Evolutionary conservation across 2,888 invertebrate genomes (phyloP).

Genomic region (Drosophila gaucha): DNA sequence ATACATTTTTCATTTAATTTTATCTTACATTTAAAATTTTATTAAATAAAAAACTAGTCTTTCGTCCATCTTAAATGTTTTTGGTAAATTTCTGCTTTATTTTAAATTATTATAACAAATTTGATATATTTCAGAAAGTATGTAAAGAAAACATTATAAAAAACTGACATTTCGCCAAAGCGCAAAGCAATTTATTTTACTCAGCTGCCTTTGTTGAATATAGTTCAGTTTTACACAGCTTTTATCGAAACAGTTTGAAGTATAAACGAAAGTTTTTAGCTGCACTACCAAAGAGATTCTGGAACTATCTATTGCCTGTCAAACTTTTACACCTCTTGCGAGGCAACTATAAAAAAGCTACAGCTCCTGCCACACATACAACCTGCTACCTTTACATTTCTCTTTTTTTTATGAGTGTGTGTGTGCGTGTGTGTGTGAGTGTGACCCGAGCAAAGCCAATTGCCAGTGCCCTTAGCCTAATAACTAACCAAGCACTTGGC

Average conservation of each 20-base stretch:
- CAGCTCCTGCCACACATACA: constrained; percentile 14
- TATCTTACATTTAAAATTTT: no score
- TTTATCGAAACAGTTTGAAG: constrained; percentile 6
- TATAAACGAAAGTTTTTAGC: constrained; percentile 32
- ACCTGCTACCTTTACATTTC: constrained; percentile 7
- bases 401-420: constrained; percentile 7
- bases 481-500: constrained; percentile 74
- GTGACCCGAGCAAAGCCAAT: constrained; percentile 52
- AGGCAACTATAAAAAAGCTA: constrained; percentile 19
- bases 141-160: no score
- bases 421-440: background rate
- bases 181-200: constrained; percentile 23
- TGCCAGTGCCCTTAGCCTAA: constrained; percentile 63
- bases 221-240: constrained; percentile 3
- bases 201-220: constrained; percentile 7
- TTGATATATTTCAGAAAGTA: no score
- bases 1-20: no score
- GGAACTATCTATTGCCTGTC: constrained; percentile 57
- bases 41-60: no score
- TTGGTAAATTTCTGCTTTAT: no score
- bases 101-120: no score
- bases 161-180: background rate
- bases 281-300: constrained; percentile 19
- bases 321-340: constrained; percentile 43
- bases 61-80: no score